phyloP scores from a whole-genome alignment of 1,140 invertebrate species.

The Monochamus saltuarius region DNA sequence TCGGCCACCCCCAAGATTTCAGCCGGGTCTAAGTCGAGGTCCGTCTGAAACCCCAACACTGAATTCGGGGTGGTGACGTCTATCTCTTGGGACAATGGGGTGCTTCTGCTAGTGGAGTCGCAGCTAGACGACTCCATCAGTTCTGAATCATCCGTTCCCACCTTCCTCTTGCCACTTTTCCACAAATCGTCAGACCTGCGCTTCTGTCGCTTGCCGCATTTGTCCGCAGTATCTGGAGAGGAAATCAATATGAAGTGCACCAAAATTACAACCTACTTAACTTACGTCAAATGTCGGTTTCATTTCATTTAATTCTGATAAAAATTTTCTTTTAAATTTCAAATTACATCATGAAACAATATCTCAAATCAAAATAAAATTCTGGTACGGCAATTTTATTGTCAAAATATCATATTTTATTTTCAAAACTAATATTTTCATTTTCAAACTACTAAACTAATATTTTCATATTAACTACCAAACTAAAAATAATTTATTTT shows the following conservation, averaged over 20 bases:
- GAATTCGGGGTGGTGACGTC: slow-evolving; percentile 59
- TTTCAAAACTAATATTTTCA: too few species aligned
- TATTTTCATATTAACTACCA: too few species aligned
- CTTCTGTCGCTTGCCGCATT: slow-evolving; percentile 48
- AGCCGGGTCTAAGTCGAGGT: slow-evolving; percentile 61
- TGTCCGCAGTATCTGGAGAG: slow-evolving; percentile 31
- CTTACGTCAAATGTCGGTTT: too few species aligned
- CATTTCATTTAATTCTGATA: too few species aligned
- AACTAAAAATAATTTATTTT: too few species aligned
- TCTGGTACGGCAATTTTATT: too few species aligned
- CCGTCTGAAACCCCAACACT: slow-evolving; percentile 59
- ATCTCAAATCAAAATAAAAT: too few species aligned
- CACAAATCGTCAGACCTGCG: slow-evolving; percentile 57
- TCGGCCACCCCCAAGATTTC: slow-evolving; percentile 56
- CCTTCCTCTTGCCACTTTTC: slow-evolving; percentile 58
- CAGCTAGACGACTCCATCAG: slow-evolving; percentile 65
- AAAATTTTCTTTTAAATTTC: too few species aligned
- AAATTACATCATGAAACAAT: too few species aligned
- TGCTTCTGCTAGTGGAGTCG: slow-evolving; percentile 62
- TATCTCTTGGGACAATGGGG: slow-evolving; percentile 56
- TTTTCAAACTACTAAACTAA: too few species aligned
- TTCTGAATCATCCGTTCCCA: slow-evolving; percentile 55
- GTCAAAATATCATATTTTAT: too few species aligned
- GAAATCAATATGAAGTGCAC: background rate
- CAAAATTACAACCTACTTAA: too few species aligned